Conservation (phyloP, 2,888 invertebrate genomes). For the Acanthosepion pharaonis region DNA sequence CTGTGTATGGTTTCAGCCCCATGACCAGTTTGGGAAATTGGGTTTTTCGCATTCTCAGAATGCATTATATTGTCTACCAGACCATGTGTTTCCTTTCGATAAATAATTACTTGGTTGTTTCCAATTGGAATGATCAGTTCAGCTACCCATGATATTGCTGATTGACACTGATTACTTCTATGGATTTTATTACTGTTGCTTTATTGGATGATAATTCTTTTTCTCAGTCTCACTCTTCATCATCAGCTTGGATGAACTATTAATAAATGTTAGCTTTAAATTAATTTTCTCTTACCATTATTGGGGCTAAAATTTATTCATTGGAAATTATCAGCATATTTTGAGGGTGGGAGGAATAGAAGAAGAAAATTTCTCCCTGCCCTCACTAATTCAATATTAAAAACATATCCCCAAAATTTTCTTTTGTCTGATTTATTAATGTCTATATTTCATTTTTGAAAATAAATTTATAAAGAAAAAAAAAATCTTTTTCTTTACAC, state of each 20-base stretch:
- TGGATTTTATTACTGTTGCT: background rate
- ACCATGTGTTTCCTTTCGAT: background rate
- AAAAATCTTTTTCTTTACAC: too few species aligned
- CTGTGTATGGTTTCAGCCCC: background rate
- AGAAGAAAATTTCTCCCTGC: background rate
- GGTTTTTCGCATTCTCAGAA: background rate
- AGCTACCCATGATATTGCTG: background rate
- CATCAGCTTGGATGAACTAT: background rate
- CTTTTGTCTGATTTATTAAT: too few species aligned
- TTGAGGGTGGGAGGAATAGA: background rate
- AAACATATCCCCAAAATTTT: too few species aligned
- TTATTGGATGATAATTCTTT: conserved; percentile 25
- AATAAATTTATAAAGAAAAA: too few species aligned
- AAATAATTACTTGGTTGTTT: background rate
- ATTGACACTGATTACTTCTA: background rate
- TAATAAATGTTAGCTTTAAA: background rate
- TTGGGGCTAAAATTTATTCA: background rate
- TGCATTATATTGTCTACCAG: background rate
- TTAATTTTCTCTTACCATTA: background rate
- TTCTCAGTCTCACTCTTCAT: background rate
- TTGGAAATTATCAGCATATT: background rate
- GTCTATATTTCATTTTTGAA: too few species aligned
- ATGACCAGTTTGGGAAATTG: background rate
- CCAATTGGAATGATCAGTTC: background rate
- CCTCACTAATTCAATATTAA: too few species aligned